phyloP scores from a whole-genome alignment of 2,797 vertebrate genomes.

The Lemur catta region DNA sequence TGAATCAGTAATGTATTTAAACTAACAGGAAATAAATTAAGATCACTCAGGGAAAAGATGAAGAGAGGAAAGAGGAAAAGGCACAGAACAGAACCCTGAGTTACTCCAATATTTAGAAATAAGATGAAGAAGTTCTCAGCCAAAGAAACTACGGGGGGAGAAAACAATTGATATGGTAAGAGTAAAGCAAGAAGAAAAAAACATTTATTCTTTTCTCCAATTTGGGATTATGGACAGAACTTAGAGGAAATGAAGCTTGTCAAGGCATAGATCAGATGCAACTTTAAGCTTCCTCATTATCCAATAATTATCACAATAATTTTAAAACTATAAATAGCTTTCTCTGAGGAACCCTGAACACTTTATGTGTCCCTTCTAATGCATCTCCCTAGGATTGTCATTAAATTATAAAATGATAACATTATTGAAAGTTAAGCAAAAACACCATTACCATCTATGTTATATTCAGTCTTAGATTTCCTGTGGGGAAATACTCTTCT shows the following conservation, averaged over 20 bases:
- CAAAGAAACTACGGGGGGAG: neutral
- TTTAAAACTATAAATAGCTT: conserved; percentile 51
- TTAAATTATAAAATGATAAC: conserved; percentile 63
- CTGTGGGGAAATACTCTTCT: conserved; percentile 35
- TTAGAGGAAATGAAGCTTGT: neutral
- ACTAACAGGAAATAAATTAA: neutral
- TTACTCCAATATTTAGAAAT: neutral
- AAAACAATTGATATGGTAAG: neutral
- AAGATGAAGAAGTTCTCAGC: neutral
- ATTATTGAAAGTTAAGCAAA: conserved; percentile 64
- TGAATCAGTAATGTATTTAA: neutral
- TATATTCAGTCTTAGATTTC: conserved; percentile 59
- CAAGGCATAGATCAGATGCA: neutral
- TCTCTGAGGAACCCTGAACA: conserved; percentile 49
- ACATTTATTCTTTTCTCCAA: neutral
- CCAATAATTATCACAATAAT: conserved; percentile 53
- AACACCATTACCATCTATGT: conserved; percentile 31
- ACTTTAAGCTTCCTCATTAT: conserved; percentile 14
- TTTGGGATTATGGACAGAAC: neutral
- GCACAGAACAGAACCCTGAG: neutral
- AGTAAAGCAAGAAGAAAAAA: neutral
- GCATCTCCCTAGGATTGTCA: conserved; percentile 33
- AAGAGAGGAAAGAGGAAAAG: neutral
- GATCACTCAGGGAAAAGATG: neutral
- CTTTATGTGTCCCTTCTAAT: conserved; percentile 27